Base-by-base conservation (phyloP, 1,140 invertebrate genomes). In the Atta colombica region DNA sequence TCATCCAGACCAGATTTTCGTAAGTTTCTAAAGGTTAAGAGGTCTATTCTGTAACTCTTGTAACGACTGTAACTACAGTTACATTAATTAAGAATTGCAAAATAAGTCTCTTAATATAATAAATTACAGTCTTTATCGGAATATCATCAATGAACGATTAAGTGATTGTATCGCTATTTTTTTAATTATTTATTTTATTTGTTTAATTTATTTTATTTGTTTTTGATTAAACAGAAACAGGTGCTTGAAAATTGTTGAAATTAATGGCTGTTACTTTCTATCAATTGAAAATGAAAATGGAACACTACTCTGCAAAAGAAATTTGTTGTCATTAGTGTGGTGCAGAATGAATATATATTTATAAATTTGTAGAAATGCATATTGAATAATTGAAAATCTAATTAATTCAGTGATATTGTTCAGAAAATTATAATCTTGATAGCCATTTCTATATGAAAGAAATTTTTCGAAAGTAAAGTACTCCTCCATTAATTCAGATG, bases 1-100 rank as follows among this genome's bases (percentile, higher is more conserved):
- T 12, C 39, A 10, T 10, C 39, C 39, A 6, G 39, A 45, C 14
- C 18, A 63, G 2, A 39, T 25, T 49, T 10, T 4, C 25, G 75
- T 77, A 77, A 77, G 75, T 77, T 18, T 61, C 2, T 49, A 28
- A 6, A 39, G 25, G 16, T 77, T 65, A 77, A 63, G 8, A 7
- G 8, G 0, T 10, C 39, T 45, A 45, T 45, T 45, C 39, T 45
- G 2, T 45, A 45, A 39, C 35, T 39, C 35, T 8, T 39, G 7
- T 39, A 39, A 39, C 35, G 35, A 39, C 7, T 39, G 35, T 39
- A 39, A 39, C 35, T 45, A 10, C 39, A 45, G 39, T 45, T 45
- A 10, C 39, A 45, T 2, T 45, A 45, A 45, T 45, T 10, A 10
- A 45, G 39, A 10, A 10, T 10, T 45, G 8, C 39, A 45, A 10